phyloP scores from a whole-genome alignment of 2,888 invertebrate species.

The Subacronicta megacephala region DNA sequence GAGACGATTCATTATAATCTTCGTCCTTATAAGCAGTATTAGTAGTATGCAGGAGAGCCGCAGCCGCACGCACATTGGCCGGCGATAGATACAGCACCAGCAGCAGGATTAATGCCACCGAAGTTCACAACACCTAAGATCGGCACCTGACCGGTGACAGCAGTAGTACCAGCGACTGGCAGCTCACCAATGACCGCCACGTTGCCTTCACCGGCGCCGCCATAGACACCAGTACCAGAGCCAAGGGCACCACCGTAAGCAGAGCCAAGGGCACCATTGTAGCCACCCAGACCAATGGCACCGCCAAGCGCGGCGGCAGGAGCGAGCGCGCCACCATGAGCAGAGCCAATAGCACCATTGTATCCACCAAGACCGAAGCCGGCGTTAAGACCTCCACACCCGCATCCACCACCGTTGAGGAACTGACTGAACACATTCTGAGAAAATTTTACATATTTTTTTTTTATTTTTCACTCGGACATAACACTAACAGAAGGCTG shows the following conservation, averaged over 20 bases:
- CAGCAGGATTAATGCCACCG: slow-evolving; percentile 66
- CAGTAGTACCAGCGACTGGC: slow-evolving; percentile 59
- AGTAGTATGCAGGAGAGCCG: slow-evolving; percentile 15
- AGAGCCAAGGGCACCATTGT: not conserved
- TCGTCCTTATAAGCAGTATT: too few relatives aligned
- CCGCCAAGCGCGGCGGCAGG: not conserved
- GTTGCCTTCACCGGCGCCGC: slow-evolving; percentile 45
- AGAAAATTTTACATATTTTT: too few relatives aligned
- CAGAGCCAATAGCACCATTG: not conserved
- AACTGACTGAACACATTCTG: slow-evolving; percentile 15
- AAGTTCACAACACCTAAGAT: slow-evolving; percentile 61
- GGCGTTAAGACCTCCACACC: slow-evolving; percentile 8
- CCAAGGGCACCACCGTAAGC: slow-evolving; percentile 2
- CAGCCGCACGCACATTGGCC: slow-evolving; percentile 64
- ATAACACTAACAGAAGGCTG: too few relatives aligned
- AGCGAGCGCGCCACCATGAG: not conserved
- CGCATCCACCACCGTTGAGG: slow-evolving; percentile 1
- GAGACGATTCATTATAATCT: too few relatives aligned
- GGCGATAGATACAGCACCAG: slow-evolving; percentile 67
- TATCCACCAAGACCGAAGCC: not conserved
- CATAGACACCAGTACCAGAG: slow-evolving; percentile 21
- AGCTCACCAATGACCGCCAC: slow-evolving; percentile 49
- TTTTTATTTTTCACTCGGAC: too few relatives aligned
- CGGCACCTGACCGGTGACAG: slow-evolving; percentile 57
- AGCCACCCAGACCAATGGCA: not conserved